These are phyloP conservation scores for Philypnodon macrostomus DNA, from an alignment of 2,797 vertebrate genomes.

Conservation along the genomic window DNA sequence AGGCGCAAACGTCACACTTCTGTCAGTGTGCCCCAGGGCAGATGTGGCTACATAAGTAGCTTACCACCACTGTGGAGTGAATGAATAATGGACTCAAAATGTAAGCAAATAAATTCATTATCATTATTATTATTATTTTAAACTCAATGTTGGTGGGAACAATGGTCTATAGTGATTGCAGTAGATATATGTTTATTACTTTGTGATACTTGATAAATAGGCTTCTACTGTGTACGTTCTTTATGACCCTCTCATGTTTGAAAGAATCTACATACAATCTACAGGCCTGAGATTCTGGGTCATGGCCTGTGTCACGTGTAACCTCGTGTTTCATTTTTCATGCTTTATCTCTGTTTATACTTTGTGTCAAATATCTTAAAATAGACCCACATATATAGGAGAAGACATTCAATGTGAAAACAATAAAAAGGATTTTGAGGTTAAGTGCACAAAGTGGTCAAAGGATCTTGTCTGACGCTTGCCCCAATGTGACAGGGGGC, in stretches of 20 bases:
- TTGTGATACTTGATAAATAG: too few relatives aligned
- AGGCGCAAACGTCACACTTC: too few relatives aligned
- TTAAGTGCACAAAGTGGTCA: constrained; percentile 32
- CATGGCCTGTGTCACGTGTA: constrained; percentile 23
- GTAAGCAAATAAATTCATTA: too few relatives aligned
- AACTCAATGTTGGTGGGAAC: too few relatives aligned
- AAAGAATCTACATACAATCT: constrained; percentile 5
- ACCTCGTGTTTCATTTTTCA: constrained; percentile 39
- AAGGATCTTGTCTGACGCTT: constrained; percentile 40
- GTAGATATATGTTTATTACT: too few relatives aligned
- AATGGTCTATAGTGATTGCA: too few relatives aligned
- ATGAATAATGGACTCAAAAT: too few relatives aligned
- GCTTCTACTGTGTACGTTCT: too few relatives aligned
- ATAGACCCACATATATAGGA: constrained; percentile 3
- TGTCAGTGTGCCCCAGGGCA: too few relatives aligned
- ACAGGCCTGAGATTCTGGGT: constrained; percentile 35
- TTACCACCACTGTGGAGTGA: too few relatives aligned
- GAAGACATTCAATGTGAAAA: background rate
- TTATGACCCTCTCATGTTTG: constrained; percentile 1
- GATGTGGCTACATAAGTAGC: too few relatives aligned
- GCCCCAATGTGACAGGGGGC: constrained; percentile 52
- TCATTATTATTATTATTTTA: too few relatives aligned
- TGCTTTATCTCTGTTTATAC: constrained; percentile 20
- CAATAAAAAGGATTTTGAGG: constrained; percentile 20
- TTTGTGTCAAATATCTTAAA: constrained; percentile 34